Evolutionary conservation across 2,888 invertebrate species (phyloP).

Genomic region (Acrobasis consociella): DNA sequence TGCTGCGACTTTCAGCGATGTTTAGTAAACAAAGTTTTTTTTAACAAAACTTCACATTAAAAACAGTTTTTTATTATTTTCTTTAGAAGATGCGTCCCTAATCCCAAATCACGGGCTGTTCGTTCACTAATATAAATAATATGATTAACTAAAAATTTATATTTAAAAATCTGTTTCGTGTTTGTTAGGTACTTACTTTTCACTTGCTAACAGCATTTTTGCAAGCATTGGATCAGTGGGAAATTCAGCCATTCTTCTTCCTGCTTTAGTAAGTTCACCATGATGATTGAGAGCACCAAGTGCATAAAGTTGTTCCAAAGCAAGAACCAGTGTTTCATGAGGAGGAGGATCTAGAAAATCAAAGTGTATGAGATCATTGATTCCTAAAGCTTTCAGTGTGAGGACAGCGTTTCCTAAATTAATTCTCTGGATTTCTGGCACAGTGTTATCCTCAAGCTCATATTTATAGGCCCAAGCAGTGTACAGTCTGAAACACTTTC

Average conservation of each 20-base stretch:
- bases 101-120: no score
- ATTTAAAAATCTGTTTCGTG: neutral
- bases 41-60: no score
- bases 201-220: conserved; percentile 98
- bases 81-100: no score
- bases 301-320: conserved; percentile 98
- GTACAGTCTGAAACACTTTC: conserved; percentile 98
- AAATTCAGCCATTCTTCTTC: conserved; percentile 99
- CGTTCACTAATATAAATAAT: no score
- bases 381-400: conserved; percentile 97
- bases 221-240: conserved; percentile 99
- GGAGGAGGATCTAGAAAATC: conserved; percentile 99
- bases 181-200: conserved; percentile 86
- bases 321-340: conserved; percentile 94
- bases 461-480: conserved; percentile 99
- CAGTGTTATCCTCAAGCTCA: conserved; percentile 98
- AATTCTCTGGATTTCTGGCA: conserved; percentile 99
- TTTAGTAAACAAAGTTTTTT: no score
- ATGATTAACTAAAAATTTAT: no score
- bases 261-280: conserved; percentile 98
- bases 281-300: conserved; percentile 98
- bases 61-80: no score
- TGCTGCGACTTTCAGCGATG: no score
- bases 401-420: conserved; percentile 99
- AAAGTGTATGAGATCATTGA: conserved; percentile 98